Evolutionary conservation across 2,888 invertebrate species (phyloP).

Genomic region (Rhorus exstirpatorius): DNA sequence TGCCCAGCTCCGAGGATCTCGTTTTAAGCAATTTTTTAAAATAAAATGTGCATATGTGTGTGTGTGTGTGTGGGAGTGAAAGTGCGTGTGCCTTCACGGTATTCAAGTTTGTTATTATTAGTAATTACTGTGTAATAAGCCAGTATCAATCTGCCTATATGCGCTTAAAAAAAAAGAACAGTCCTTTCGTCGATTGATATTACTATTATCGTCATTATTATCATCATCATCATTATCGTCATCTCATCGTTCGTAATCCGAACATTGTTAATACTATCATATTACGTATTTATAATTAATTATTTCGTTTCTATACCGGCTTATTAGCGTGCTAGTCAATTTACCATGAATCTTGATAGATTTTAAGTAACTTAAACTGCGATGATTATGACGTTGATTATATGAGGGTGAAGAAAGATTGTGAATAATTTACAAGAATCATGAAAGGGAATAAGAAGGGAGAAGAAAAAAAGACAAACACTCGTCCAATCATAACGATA

Average conservation of each 20-base stretch:
- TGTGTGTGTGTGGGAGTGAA: no score
- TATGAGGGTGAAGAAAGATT: conserved; percentile 13
- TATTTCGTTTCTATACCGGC: conserved; percentile 69
- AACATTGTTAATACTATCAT: conserved; percentile 56
- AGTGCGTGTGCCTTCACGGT: conserved; percentile 35
- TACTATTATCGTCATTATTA: conserved; percentile 57
- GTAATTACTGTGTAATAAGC: conserved; percentile 62
- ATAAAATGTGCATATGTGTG: conserved; percentile 3
- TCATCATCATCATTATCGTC: conserved; percentile 54
- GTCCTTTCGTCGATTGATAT: conserved; percentile 47
- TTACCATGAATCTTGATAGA: conserved; percentile 68
- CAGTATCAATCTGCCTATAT: conserved; percentile 68
- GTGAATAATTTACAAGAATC: conserved; percentile 29
- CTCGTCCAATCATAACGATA: conserved; percentile 68
- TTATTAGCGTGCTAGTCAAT: conserved; percentile 71
- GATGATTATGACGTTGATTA: conserved; percentile 45
- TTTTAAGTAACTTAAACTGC: conserved; percentile 59
- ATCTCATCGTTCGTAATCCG: conserved; percentile 41
- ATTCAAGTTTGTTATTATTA: conserved; percentile 49
- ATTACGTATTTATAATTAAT: conserved; percentile 46
- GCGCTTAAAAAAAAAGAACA: conserved; percentile 56
- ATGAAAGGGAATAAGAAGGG: conserved; percentile 2
- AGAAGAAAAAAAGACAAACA: conserved; percentile 46
- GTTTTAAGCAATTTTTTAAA: conserved; percentile 42
- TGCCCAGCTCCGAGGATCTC: conserved; percentile 60